These are phyloP conservation scores for Pseudochirops corinnae DNA, from an alignment of 2,797 vertebrate genomes.

Conservation along the genomic window DNA sequence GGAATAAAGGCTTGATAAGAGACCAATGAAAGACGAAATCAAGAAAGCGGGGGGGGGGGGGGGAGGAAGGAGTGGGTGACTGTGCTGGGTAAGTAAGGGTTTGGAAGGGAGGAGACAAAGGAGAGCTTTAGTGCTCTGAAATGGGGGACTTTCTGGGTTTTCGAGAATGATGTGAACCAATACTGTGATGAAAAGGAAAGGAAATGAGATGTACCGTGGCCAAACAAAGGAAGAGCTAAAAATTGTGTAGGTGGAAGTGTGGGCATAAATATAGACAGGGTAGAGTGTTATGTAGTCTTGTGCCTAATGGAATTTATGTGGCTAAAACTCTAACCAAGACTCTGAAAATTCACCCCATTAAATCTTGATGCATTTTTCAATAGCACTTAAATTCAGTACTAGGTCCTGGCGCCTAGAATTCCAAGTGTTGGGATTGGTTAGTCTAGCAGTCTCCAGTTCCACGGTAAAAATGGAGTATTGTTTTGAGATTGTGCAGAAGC, in stretches of 20 bases:
- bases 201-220: constrained; percentile 37
- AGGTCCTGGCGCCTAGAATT: constrained; percentile 70
- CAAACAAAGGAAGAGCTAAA: constrained; percentile 12
- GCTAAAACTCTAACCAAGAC: constrained; percentile 75
- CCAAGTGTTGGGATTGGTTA: constrained; percentile 70
- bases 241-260: constrained; percentile 43
- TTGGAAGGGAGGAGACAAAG: constrained; percentile 23
- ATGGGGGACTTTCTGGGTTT: constrained; percentile 15
- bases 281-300: constrained; percentile 58
- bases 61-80: background rate
- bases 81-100: background rate
- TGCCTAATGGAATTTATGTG: constrained; percentile 80
- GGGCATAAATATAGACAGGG: constrained; percentile 41
- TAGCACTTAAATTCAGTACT: constrained; percentile 77
- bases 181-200: constrained; percentile 17
- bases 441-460: constrained; percentile 46
- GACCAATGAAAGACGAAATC: constrained; percentile 28
- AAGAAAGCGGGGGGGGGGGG: background rate
- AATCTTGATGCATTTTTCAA: constrained; percentile 81
- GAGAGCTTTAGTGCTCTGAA: constrained; percentile 15
- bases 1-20: constrained; percentile 12
- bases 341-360: constrained; percentile 78
- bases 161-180: background rate
- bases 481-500: constrained; percentile 36
- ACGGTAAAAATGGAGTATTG: constrained; percentile 16